A percentile compares a stretch with the other conserved stretches of the same genome.
phyloP scores from a whole-genome alignment of 2,113 vertebrate species.

The Brachirus orientalis region DNA sequence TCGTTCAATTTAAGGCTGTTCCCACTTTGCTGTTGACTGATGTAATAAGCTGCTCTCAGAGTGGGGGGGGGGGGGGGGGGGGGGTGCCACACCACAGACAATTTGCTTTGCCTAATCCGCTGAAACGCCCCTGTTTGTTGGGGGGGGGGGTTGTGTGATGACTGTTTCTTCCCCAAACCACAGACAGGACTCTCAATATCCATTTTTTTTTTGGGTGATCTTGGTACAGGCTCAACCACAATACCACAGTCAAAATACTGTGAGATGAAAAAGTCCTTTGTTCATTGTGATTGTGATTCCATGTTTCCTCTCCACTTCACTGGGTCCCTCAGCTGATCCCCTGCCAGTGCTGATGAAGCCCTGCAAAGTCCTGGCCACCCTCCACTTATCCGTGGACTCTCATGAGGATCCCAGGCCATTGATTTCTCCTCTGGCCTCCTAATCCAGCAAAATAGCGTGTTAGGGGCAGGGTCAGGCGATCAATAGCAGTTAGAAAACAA shows the following conservation, averaged over 20 bases:
- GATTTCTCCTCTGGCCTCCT: constrained; percentile 61
- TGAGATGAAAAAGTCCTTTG: constrained; percentile 3
- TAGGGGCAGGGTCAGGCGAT: constrained; percentile 46
- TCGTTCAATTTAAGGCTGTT: too few relatives aligned
- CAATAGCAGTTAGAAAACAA: constrained; percentile 66
- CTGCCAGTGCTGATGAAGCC: constrained; percentile 40
- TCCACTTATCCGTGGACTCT: constrained; percentile 57
- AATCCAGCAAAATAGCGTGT: constrained; percentile 60
- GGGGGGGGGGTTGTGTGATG: too few relatives aligned
- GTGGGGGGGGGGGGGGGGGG: too few relatives aligned
- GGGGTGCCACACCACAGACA: too few relatives aligned
- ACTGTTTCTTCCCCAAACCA: background rate
- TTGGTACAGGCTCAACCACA: too few relatives aligned
- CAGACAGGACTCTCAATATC: background rate
- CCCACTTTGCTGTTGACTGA: too few relatives aligned
- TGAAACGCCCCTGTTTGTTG: too few relatives aligned
- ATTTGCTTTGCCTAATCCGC: too few relatives aligned
- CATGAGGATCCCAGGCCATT: constrained; percentile 62
- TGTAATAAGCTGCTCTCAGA: too few relatives aligned
- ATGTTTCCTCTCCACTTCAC: constrained; percentile 46
- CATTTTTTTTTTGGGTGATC: too few relatives aligned
- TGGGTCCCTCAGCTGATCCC: constrained; percentile 58
- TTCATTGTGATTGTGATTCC: constrained; percentile 32
- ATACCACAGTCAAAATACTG: constrained; percentile 9
- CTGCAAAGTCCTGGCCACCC: constrained; percentile 38